Evolutionary conservation across 2,113 vertebrate species (phyloP).

Genomic region (Spea multiplicata): DNA sequence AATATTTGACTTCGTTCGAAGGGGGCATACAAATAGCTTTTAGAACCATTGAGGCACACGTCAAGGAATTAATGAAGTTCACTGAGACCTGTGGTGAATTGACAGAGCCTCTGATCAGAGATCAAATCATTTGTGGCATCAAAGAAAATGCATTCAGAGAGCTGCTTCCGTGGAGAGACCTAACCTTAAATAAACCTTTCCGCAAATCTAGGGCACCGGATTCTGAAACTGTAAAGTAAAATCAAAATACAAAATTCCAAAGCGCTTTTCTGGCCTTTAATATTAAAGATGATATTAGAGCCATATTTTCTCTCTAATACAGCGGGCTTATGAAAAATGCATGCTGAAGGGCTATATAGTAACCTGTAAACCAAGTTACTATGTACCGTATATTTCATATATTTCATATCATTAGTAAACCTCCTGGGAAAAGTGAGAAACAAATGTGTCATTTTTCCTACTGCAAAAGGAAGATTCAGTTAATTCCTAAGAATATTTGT

Average conservation of each 20-base stretch:
- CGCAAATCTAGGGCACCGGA: not conserved
- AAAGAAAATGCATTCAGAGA: slow-evolving; percentile 31
- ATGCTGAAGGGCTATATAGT: not conserved
- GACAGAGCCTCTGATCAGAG: slow-evolving; percentile 26
- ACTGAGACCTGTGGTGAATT: slow-evolving; percentile 15
- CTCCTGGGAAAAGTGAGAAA: too few species aligned
- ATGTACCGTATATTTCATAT: not conserved
- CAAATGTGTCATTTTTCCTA: too few species aligned
- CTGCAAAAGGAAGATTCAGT: too few species aligned
- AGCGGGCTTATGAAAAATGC: not conserved
- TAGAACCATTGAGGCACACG: slow-evolving; percentile 5
- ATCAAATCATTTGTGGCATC: slow-evolving; percentile 37
- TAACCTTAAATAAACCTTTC: slow-evolving; percentile 19
- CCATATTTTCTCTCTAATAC: not conserved
- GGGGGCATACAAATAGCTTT: not conserved
- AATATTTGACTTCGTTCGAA: not conserved
- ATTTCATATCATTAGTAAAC: not conserved
- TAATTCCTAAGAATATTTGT: too few species aligned
- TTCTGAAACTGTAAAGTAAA: not conserved
- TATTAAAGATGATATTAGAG: not conserved
- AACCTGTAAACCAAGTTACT: not conserved
- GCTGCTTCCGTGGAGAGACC: slow-evolving; percentile 1
- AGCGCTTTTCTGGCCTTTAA: not conserved
- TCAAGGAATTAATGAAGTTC: slow-evolving; percentile 18
- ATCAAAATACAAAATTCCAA: not conserved